Evolutionary conservation across 2,797 vertebrate species (phyloP).

Genomic region (Octomys mimax): DNA sequence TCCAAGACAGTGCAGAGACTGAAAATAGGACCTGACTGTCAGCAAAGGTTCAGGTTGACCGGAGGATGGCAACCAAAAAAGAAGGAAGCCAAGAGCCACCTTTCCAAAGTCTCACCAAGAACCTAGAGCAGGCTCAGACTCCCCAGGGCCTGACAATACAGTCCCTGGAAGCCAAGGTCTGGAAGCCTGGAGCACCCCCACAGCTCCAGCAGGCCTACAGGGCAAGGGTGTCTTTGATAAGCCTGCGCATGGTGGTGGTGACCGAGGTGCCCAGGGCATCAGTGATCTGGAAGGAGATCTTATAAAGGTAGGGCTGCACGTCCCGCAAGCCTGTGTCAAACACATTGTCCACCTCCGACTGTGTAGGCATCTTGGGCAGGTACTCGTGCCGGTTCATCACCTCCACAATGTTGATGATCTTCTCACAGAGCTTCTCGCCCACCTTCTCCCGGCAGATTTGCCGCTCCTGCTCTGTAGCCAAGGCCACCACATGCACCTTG

Average conservation of each 20-base stretch:
- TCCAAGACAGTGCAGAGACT: not conserved
- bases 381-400: conserved; percentile 99
- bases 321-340: conserved; percentile 98
- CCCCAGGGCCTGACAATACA: not conserved
- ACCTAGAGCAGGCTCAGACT: not conserved
- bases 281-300: conserved; percentile 98
- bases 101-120: conserved; percentile 22
- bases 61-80: not conserved
- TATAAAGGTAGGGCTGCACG: conserved; percentile 98
- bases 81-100: not conserved
- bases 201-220: conserved; percentile 87
- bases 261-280: conserved; percentile 97
- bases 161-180: conserved; percentile 13
- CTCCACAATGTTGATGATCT: conserved; percentile 98
- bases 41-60: conserved; percentile 11
- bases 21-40: not conserved
- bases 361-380: conserved; percentile 99
- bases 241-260: conserved; percentile 98
- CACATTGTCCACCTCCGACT: conserved; percentile 99
- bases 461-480: conserved; percentile 98
- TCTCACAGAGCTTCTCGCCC: conserved; percentile 98
- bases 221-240: conserved; percentile 98
- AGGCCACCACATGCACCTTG: conserved; percentile 98
- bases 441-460: conserved; percentile 99
- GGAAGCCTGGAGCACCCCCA: not conserved